Base-by-base conservation (phyloP, 2,888 invertebrate species). In the Epistrophe grossulariae region DNA sequence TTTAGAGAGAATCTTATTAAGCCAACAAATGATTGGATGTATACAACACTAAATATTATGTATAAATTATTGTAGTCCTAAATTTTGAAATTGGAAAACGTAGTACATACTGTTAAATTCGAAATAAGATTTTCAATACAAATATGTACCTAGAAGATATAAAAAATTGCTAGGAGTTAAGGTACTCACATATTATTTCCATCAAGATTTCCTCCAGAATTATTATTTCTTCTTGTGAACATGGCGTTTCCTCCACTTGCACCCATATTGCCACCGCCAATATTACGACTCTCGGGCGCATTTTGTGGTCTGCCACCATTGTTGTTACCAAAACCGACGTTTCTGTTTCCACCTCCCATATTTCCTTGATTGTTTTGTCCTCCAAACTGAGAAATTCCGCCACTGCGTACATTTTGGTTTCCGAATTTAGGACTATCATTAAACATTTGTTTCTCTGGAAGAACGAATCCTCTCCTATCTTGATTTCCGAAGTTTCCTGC, bases 151-250 rank as follows among this genome's bases (percentile, higher is more conserved):
- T n/a, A n/a, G n/a, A n/a, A n/a, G n/a, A n/a, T n/a, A n/a, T n/a
- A n/a, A n/a, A n/a, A n/a, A n/a, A n/a, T n/a, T n/a, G n/a, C n/a
- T n/a, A n/a, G n/a, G n/a, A n/a, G n/a, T n/a, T n/a, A n/a, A n/a
- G n/a, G n/a, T n/a, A n/a, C 89, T 89, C 71, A 89, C 89, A 84
- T 82, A 57, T 88, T 88, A 38, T 84, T 50, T 43, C 70, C 79
- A 24, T 79, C 87, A 7, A 70, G 15, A 24, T 73, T 78, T 48
- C 38, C 71, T 57, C 59, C 78, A 11, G 60, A 2, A 19, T 88
- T 82, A 24, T 52, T 82, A n/a, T 55, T 82, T 85, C 94, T 92
- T 79, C 94, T 91, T 90, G 94, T 94, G 91, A 93, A 94, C 93
- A 94, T 94, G 84, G 93, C 93, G 8, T 84, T 78, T 13, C 78